Evolutionary conservation across 2,797 vertebrate genomes (phyloP).

Genomic region (Salmo trutta): DNA sequence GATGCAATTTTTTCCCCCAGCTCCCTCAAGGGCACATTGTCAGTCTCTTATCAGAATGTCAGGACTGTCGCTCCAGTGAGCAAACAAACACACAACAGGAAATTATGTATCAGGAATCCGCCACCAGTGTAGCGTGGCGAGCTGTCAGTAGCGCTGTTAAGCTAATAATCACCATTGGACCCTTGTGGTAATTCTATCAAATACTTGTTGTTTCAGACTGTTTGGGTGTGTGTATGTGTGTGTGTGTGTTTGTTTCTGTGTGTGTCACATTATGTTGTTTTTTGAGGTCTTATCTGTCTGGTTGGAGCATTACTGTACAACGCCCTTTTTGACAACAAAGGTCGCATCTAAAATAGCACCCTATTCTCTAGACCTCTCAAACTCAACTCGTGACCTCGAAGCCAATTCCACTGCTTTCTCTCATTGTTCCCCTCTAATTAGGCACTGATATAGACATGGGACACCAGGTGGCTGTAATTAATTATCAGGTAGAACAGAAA

Average conservation of each 20-base stretch:
- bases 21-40: conserved; percentile 62
- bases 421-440: no score
- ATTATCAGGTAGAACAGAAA: no score
- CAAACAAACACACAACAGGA: conserved; percentile 70
- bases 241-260: conserved; percentile 1
- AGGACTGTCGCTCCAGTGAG: conserved; percentile 67
- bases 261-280: conserved; percentile 16
- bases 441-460: no score
- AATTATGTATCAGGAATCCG: conserved; percentile 67
- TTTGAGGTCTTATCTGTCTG: conserved; percentile 1
- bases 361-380: neutral
- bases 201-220: conserved; percentile 57
- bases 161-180: conserved; percentile 68
- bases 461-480: no score
- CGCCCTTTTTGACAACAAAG: no score
- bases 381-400: no score
- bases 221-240: conserved; percentile 7
- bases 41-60: conserved; percentile 71
- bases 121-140: conserved; percentile 59
- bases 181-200: conserved; percentile 60
- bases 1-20: conserved; percentile 59
- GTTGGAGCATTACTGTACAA: neutral
- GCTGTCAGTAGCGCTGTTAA: conserved; percentile 72
- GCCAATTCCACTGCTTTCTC: no score
- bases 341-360: neutral